These are phyloP conservation scores for Glandiceps talaboti DNA, from an alignment of 53 echinoderm and acorn worm species.

Conservation along the genomic window DNA sequence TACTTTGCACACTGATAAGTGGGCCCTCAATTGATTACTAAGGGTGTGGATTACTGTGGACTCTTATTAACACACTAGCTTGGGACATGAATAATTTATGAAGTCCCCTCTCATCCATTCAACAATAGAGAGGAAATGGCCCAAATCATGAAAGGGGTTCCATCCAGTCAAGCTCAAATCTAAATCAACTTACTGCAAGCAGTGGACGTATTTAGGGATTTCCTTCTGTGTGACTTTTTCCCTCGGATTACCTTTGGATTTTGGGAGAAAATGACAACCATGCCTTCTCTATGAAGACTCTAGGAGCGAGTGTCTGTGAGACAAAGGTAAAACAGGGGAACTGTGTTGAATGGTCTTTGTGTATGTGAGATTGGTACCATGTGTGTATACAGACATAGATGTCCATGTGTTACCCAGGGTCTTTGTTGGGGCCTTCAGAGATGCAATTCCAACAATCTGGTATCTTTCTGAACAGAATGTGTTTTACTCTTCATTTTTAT, in stretches of 20 bases:
- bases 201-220: neutral
- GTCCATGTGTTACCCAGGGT: too few species aligned
- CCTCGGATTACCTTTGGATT: neutral
- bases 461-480: too few species aligned
- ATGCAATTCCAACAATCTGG: too few species aligned
- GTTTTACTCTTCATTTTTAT: too few species aligned
- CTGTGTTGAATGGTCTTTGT: too few species aligned
- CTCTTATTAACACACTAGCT: neutral
- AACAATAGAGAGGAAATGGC: neutral
- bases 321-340: neutral
- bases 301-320: neutral
- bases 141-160: neutral
- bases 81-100: neutral
- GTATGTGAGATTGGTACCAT: too few species aligned
- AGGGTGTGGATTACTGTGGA: neutral
- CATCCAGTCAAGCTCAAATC: neutral
- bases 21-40: neutral
- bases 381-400: too few species aligned
- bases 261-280: neutral
- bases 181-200: neutral
- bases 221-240: neutral
- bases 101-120: neutral
- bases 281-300: neutral
- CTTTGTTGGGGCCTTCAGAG: too few species aligned
- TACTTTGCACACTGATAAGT: neutral